Conservation (phyloP, 2,888 invertebrate genomes). For the Drosophila fulvimacula region DNA sequence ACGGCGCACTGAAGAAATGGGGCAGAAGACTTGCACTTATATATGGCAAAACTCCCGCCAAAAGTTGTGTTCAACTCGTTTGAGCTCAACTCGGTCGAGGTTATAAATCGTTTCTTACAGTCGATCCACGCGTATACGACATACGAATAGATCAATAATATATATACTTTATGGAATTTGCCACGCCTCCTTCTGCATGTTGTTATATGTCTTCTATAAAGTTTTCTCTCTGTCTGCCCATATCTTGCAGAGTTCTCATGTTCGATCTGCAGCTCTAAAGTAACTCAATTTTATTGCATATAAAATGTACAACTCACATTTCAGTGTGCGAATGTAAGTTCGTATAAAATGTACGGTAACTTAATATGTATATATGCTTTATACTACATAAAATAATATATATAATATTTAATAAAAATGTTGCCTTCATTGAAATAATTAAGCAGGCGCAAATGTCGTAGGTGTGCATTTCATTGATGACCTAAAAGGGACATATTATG, state of each 20-base stretch:
- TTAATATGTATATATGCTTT: not conserved
- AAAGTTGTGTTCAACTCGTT: too few species aligned
- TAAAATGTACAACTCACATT: not conserved
- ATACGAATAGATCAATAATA: too few species aligned
- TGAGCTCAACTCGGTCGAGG: too few species aligned
- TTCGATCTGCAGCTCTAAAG: not conserved
- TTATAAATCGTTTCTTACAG: too few species aligned
- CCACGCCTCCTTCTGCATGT: too few species aligned
- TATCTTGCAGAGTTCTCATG: not conserved
- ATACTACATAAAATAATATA: slow-evolving; percentile 1
- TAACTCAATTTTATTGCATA: not conserved
- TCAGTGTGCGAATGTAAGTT: not conserved
- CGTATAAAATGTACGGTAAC: not conserved
- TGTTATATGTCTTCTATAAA: too few species aligned
- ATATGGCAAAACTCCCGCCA: too few species aligned
- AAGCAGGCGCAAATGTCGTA: slow-evolving; percentile 55
- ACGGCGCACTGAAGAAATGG: too few species aligned
- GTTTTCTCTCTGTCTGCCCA: too few species aligned
- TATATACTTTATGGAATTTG: too few species aligned
- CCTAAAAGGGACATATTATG: slow-evolving; percentile 39
- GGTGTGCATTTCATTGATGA: slow-evolving; percentile 63
- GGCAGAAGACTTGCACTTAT: too few species aligned
- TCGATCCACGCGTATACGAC: too few species aligned
- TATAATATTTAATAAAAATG: slow-evolving; percentile 34
- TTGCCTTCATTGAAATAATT: slow-evolving; percentile 72